Base-by-base conservation (phyloP, 1,140 invertebrate species). In the Babylonia areolata region DNA sequence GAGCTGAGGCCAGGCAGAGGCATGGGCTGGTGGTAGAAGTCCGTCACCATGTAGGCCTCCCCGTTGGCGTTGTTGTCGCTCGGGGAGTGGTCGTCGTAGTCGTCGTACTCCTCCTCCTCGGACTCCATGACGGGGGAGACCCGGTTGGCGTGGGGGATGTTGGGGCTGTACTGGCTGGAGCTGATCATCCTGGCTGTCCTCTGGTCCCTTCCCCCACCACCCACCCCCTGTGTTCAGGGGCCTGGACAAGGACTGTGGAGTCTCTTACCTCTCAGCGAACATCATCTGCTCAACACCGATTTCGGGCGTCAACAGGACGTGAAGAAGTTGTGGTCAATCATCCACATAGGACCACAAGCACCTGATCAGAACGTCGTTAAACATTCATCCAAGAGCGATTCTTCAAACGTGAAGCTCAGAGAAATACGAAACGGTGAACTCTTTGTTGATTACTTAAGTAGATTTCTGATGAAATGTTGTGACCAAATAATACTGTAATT, bases 121-220 rank as follows among this genome's bases (percentile, higher is more conserved):
- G 75, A 77, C 75, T 77, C 75, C 35, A 77, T 28, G 75, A 77
- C 75, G 11, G 75, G 75, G 20, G 75, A 77, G 15, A 77, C 37
- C 37, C 75, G 40, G 75, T 37, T 40, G 37, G 9, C 37, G 37
- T 77, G 75, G 35, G 35, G 75, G 75, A 77, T 20, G 75, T 39
- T 77, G 75, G 75, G 75, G 37, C 75, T 77, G 75, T 77, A 77
- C 75, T 77, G 75, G 37, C 75, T 77, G 75, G 75, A 77, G 37
- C 75, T 77, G 33, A 77, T 77, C 75, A 77, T 77, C 9, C 3
- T 77, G 75, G 28, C 17, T 28, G 37, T 17, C 58, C 28, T 28
- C 15, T 64, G 20, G 58, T 23, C 12, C 5, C n/a, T n/a, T 64
- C 58, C 58, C 28, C 28, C 23, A 20, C 71, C 33, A 3, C 71